A percentile compares a stretch with the other conserved stretches of the same genome.
These are phyloP conservation scores for Oenanthe melanoleuca DNA, from an alignment of 2,113 vertebrate species.

Conservation along the genomic window DNA sequence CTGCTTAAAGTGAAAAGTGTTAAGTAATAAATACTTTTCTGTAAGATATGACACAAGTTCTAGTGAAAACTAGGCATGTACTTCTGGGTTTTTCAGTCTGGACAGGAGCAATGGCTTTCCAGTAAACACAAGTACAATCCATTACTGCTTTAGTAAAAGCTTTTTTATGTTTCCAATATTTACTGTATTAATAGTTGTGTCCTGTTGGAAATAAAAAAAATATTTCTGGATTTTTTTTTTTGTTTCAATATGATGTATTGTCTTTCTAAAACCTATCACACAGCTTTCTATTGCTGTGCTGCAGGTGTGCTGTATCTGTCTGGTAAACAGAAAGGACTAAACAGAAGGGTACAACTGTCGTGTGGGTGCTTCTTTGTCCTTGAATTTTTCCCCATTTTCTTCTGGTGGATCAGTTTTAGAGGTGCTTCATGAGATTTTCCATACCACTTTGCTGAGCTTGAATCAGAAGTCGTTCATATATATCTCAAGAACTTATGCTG, in stretches of 20 bases:
- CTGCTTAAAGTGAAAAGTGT: background rate
- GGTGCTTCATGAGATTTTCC: background rate
- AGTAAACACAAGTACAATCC: background rate
- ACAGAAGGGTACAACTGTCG: background rate
- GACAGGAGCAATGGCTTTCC: background rate
- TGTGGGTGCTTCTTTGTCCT: background rate
- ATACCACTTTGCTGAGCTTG: background rate
- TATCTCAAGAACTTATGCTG: background rate
- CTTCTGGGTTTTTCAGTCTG: background rate
- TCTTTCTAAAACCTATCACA: background rate
- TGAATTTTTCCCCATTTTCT: rapidly evolving
- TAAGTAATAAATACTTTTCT: background rate
- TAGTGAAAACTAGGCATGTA: background rate
- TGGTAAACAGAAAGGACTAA: background rate
- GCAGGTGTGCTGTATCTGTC: background rate
- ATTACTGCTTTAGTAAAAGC: background rate
- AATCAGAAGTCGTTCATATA: background rate
- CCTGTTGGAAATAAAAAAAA: background rate
- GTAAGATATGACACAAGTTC: background rate
- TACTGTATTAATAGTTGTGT: background rate
- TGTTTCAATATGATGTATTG: background rate
- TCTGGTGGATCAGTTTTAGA: background rate
- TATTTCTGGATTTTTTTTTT: background rate
- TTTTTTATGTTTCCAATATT: background rate
- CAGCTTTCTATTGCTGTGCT: background rate